Evolutionary conservation across 2,888 invertebrate genomes (phyloP), one percentile per base, ranked within the genome.

Genomic region (Melipona beecheii): DNA sequence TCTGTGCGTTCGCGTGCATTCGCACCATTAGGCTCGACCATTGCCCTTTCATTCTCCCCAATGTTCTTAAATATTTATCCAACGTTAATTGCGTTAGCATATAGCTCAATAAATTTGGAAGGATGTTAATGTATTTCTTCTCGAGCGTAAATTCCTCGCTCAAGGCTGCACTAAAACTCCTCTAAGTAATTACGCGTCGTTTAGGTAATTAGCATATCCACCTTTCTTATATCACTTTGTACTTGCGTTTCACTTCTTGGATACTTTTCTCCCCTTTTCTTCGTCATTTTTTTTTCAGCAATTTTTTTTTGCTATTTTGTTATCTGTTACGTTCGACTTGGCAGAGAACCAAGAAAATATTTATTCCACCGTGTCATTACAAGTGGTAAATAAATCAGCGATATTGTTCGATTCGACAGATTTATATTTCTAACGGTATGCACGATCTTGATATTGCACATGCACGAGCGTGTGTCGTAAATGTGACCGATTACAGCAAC

Each of bases 401-500:
- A 43, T 36, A 36, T 43, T 43, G 43, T 43, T 43, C 43, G 43
- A 9, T 43, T 43, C 43, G 43, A 43, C 43, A 43, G 43, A 43
- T 43, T 43, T 43, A 43, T 43, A 43, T 43, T 43, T 43, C 43
- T 43, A 43, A 9, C 43, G 43, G 43, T 43, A 43, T 43, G 11
- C 9, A 43, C 43, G 43, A 43, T 43, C 43, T 43, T 43, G 43
- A 43, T 43, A 43, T 43, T 43, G 43, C 43, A 43, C 71, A 69
- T 79, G 71, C 75, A 82, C 43, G 75, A 79, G 71, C 64, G 56
- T 62, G 70, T 62, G 70, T 54, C 56, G 68, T 81, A 81, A 81
- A 66, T 66, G 58, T 49, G 60, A 6, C 60, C 66, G 76, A 76
- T 75, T 71, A 54, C 68, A 68, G 43, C 62, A 70, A 75, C 75